Evolutionary conservation across 2,113 vertebrate genomes (phyloP).

Genomic region (Channa argus): DNA sequence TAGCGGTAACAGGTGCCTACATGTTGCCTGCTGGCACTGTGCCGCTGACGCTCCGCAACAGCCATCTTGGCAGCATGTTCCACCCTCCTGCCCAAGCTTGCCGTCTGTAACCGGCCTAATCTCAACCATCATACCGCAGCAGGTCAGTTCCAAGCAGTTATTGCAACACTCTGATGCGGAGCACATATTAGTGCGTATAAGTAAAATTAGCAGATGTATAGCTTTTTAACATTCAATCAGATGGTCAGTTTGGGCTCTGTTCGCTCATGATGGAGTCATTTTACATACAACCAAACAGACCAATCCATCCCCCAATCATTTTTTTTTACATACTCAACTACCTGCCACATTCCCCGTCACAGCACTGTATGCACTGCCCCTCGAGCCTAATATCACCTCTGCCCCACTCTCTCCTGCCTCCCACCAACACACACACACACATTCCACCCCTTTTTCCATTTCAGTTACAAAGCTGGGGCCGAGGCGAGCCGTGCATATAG

Average conservation of each 20-base stretch:
- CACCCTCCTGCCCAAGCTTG: slow-evolving; percentile 48
- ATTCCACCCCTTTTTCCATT: slow-evolving; percentile 78
- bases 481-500: slow-evolving; percentile 84
- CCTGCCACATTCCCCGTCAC: not conserved
- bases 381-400: slow-evolving; percentile 63
- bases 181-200: too few species aligned
- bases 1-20: slow-evolving; percentile 84
- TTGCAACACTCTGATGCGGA: not conserved
- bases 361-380: slow-evolving; percentile 62
- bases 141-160: slow-evolving; percentile 62
- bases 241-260: slow-evolving; percentile 31
- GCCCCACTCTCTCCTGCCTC: not conserved
- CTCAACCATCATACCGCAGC: slow-evolving; percentile 63
- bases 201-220: not conserved
- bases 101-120: slow-evolving; percentile 77
- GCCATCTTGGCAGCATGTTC: slow-evolving; percentile 78
- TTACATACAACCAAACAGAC: too few species aligned
- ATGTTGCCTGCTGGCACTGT: slow-evolving; percentile 81
- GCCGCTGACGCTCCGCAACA: slow-evolving; percentile 71
- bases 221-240: not conserved
- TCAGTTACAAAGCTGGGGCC: slow-evolving; percentile 84
- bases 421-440: slow-evolving; percentile 39
- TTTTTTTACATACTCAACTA: slow-evolving; percentile 15
- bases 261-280: not conserved
- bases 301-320: slow-evolving; percentile 44